Evolutionary conservation across 2,797 vertebrate genomes (phyloP).

Genomic region (Takifugu ocellatus): DNA sequence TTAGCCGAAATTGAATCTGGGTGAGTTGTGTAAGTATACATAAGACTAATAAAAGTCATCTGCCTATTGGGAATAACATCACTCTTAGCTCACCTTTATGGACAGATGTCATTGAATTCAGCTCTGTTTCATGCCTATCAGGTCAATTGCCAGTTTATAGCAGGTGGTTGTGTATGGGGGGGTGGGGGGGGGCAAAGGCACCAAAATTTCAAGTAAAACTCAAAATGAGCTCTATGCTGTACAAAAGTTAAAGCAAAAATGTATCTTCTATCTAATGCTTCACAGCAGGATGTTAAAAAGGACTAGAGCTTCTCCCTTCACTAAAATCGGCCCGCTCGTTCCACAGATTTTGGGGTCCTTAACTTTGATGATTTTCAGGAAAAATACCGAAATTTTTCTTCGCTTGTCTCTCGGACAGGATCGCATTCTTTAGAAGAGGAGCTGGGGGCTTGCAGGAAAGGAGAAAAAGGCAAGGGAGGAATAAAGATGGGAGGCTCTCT

Average conservation of each 20-base stretch:
- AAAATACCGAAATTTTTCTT: constrained; percentile 66
- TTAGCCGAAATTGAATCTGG: constrained; percentile 67
- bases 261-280: background rate
- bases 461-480: constrained; percentile 56
- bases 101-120: constrained; percentile 50
- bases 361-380: constrained; percentile 47
- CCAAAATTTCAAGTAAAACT: background rate
- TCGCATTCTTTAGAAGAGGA: constrained; percentile 74
- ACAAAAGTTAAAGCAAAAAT: background rate
- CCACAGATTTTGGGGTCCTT: constrained; percentile 56
- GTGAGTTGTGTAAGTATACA: constrained; percentile 53
- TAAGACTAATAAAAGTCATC: constrained; percentile 48
- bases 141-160: constrained; percentile 42
- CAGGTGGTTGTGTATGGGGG: constrained; percentile 15
- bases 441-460: constrained; percentile 53
- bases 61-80: constrained; percentile 59
- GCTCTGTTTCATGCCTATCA: constrained; percentile 49
- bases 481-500: constrained; percentile 74
- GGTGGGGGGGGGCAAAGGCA: constrained; percentile 25
- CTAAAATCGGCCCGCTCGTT: constrained; percentile 39
- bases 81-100: constrained; percentile 53
- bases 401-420: constrained; percentile 62
- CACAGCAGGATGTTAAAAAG: background rate
- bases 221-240: constrained; percentile 5
- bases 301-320: constrained; percentile 2